Evolutionary conservation across 2,113 vertebrate genomes (phyloP).

Genomic region (Ellobius talpinus): DNA sequence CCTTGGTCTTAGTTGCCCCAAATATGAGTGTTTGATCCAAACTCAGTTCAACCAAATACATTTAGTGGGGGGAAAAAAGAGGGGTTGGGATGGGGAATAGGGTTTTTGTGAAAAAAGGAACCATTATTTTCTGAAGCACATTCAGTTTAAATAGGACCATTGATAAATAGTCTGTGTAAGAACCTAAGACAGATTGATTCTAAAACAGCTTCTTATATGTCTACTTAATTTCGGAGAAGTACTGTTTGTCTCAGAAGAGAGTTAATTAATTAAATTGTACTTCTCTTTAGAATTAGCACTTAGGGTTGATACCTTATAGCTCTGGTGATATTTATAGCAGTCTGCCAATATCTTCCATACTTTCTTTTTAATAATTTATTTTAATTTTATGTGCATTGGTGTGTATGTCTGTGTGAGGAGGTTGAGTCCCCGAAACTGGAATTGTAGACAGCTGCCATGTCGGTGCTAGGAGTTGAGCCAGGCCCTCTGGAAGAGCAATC

Average conservation of each 20-base stretch:
- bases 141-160: neutral
- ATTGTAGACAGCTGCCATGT: too few relatives aligned
- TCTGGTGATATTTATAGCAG: neutral
- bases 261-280: slow-evolving; percentile 15
- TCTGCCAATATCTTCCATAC: neutral
- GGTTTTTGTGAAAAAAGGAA: slow-evolving; percentile 10
- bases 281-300: slow-evolving; percentile 6
- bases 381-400: too few relatives aligned
- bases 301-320: neutral
- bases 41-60: neutral
- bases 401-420: too few relatives aligned
- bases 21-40: neutral
- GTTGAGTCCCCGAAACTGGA: too few relatives aligned
- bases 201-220: neutral
- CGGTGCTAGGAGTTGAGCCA: too few relatives aligned
- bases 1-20: neutral
- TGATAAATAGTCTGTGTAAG: neutral
- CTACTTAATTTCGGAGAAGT: slow-evolving; percentile 36
- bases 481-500: too few relatives aligned
- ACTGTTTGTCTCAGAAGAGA: slow-evolving; percentile 7
- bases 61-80: neutral
- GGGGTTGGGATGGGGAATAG: neutral
- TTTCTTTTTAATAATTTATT: neutral
- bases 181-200: neutral
- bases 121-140: neutral